Evolutionary conservation across 2,113 vertebrate genomes (phyloP).

Genomic region (Zapornia atra): DNA sequence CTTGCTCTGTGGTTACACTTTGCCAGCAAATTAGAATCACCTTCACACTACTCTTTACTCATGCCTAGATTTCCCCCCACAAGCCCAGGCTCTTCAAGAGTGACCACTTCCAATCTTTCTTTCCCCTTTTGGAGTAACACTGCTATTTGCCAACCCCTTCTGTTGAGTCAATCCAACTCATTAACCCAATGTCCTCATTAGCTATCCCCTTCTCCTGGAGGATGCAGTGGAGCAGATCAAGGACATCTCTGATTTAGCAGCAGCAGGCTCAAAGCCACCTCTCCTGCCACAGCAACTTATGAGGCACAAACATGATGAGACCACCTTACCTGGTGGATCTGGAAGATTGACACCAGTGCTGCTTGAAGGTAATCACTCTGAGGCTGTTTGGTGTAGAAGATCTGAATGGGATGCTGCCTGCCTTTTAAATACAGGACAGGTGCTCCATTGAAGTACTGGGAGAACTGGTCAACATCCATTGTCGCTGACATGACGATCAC

Average conservation of each 20-base stretch:
- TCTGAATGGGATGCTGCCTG: conserved; percentile 92
- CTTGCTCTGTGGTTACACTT: background rate
- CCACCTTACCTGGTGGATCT: conserved; percentile 89
- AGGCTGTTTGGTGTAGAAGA: conserved; percentile 91
- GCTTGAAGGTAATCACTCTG: conserved; percentile 97
- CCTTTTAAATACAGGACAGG: conserved; percentile 96
- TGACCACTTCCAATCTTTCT: background rate
- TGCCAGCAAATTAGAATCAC: background rate
- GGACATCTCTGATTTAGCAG: background rate
- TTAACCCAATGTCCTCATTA: background rate
- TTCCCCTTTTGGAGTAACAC: background rate
- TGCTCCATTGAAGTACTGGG: conserved; percentile 91
- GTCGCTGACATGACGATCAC: conserved; percentile 96
- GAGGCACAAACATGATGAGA: background rate
- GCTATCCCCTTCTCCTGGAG: background rate
- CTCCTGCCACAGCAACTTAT: background rate
- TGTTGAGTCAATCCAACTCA: background rate
- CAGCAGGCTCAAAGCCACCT: background rate
- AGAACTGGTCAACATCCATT: conserved; percentile 96
- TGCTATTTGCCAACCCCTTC: background rate
- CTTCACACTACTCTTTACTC: background rate
- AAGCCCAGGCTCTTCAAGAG: background rate
- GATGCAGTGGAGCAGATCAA: background rate
- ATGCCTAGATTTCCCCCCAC: background rate
- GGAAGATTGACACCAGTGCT: conserved; percentile 91